These are phyloP conservation scores for Pardosa pseudoannulata DNA, from an alignment of 2,888 invertebrate species.

Conservation along the genomic window DNA sequence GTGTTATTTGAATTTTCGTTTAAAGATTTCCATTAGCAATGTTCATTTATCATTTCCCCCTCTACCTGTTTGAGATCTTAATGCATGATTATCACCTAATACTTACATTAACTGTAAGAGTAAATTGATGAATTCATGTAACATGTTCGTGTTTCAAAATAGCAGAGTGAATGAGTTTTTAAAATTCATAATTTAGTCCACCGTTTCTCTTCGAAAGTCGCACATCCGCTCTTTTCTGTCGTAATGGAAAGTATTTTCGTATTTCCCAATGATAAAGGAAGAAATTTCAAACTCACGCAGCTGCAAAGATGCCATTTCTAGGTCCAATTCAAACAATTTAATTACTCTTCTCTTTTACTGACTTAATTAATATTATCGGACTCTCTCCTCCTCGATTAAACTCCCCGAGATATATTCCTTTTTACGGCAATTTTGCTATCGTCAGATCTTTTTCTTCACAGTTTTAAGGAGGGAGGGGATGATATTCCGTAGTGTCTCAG, in stretches of 20 bases:
- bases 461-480: background rate
- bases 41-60: too few species aligned
- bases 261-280: background rate
- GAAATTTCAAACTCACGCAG: constrained; percentile 22
- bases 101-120: too few species aligned
- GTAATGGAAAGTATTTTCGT: background rate
- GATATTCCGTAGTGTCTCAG: too few species aligned
- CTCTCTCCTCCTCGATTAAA: constrained; percentile 31
- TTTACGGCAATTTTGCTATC: constrained; percentile 8
- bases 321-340: constrained; percentile 44
- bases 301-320: constrained; percentile 19
- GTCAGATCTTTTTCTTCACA: background rate
- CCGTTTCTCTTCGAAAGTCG: too few species aligned
- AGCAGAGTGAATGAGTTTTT: too few species aligned
- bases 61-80: too few species aligned
- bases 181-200: too few species aligned
- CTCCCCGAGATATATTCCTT: constrained; percentile 40
- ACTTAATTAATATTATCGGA: constrained; percentile 59
- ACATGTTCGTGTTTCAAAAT: too few species aligned
- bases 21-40: too few species aligned
- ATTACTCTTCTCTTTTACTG: constrained; percentile 39
- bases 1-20: too few species aligned
- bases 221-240: background rate
- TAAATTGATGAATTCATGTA: too few species aligned
- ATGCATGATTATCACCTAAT: too few species aligned